These are phyloP conservation scores for Coendou prehensilis DNA, from an alignment of 2,797 vertebrate genomes.

Conservation along the genomic window DNA sequence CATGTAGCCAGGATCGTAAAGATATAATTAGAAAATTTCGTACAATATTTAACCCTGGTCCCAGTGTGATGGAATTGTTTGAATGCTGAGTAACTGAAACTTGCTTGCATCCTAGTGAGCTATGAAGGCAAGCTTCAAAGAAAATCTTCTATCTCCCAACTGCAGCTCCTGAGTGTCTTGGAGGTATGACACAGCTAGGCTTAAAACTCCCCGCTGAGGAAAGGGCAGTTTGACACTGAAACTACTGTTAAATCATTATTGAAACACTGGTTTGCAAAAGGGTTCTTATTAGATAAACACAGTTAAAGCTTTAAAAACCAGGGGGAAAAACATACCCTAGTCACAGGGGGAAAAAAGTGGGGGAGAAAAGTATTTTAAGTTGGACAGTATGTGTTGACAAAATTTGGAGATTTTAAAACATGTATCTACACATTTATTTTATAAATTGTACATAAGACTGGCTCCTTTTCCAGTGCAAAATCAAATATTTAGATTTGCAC, in stretches of 20 bases:
- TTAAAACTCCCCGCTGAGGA: slow-evolving; percentile 91
- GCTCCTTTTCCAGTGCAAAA: slow-evolving; percentile 87
- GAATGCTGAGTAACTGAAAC: slow-evolving; percentile 89
- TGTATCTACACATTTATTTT: slow-evolving; percentile 88
- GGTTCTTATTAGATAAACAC: slow-evolving; percentile 89
- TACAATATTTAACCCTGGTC: slow-evolving; percentile 88
- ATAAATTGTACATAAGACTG: slow-evolving; percentile 87
- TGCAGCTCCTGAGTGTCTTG: slow-evolving; percentile 91
- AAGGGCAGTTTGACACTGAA: slow-evolving; percentile 91
- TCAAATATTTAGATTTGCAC: slow-evolving; percentile 91
- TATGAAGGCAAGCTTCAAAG: slow-evolving; percentile 92
- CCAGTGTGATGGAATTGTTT: slow-evolving; percentile 89
- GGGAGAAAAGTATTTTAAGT: slow-evolving; percentile 85
- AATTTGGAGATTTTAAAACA: slow-evolving; percentile 86
- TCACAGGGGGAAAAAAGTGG: slow-evolving; percentile 79
- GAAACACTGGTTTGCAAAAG: slow-evolving; percentile 89
- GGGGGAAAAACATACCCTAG: slow-evolving; percentile 80
- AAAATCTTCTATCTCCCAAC: slow-evolving; percentile 92
- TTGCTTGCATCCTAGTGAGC: slow-evolving; percentile 91
- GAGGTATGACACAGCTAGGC: slow-evolving; percentile 91
- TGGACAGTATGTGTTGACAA: slow-evolving; percentile 88
- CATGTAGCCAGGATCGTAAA: slow-evolving; percentile 86
- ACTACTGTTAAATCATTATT: slow-evolving; percentile 89
- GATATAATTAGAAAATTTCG: slow-evolving; percentile 90
- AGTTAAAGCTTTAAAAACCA: slow-evolving; percentile 82